These are phyloP conservation scores for Falco naumanni DNA, from an alignment of 2,797 vertebrate species.

Conservation along the genomic window DNA sequence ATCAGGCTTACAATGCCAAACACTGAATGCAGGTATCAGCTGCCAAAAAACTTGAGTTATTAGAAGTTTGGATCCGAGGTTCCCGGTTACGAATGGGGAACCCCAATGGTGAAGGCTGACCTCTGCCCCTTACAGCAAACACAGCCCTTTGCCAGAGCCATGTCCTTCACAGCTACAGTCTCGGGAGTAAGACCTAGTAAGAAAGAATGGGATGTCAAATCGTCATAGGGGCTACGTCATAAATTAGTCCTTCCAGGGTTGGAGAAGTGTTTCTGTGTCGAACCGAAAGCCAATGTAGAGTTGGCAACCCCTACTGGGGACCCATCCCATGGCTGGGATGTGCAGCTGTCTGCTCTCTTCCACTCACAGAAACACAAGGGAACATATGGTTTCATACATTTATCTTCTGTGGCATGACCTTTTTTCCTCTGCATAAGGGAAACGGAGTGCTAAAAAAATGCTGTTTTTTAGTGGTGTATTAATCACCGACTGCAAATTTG, in stretches of 20 bases:
- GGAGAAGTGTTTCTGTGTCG: neutral
- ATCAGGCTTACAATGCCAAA: neutral
- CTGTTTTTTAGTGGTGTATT: neutral
- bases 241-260: neutral
- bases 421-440: neutral
- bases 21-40: neutral
- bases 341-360: constrained; percentile 55
- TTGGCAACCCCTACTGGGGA: neutral
- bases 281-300: neutral
- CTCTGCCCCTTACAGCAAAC: neutral
- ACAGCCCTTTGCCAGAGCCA: neutral
- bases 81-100: neutral
- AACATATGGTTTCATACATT: constrained; percentile 40
- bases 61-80: neutral
- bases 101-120: neutral
- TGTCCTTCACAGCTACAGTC: neutral
- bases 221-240: neutral
- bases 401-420: constrained; percentile 32
- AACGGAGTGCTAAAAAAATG: neutral
- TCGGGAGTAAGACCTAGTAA: neutral
- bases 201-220: neutral
- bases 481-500: neutral
- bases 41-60: neutral
- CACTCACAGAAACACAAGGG: constrained; percentile 19
- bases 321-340: neutral